Evolutionary conservation across 2,113 vertebrate species (phyloP).

Genomic region (Semicossyphus pulcher): DNA sequence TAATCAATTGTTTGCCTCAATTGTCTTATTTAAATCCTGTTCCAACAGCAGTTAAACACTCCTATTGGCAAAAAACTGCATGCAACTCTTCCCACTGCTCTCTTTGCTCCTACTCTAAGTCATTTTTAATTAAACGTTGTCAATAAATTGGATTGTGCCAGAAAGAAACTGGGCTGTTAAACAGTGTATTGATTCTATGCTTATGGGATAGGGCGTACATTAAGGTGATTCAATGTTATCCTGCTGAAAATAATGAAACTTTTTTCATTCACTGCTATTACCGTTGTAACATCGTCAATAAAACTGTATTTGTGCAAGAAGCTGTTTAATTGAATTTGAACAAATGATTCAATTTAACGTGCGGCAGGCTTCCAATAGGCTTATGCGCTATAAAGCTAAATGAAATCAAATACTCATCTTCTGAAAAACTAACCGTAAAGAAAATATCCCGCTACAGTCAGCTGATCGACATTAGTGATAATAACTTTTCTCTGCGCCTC

Average conservation of each 20-base stretch:
- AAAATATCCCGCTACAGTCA: conserved; percentile 5
- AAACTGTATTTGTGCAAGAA: background rate
- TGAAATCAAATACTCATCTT: conserved; percentile 9
- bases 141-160: conserved; percentile 59
- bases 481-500: conserved; percentile 11
- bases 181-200: background rate
- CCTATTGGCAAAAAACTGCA: background rate
- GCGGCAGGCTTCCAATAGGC: background rate
- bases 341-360: conserved; percentile 6
- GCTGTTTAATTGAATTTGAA: conserved; percentile 15
- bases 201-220: background rate
- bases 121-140: conserved; percentile 49
- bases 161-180: conserved; percentile 22
- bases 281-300: background rate
- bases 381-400: background rate
- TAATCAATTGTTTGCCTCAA: too few species aligned
- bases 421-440: background rate
- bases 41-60: background rate
- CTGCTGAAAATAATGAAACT: conserved; percentile 1
- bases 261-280: background rate
- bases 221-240: background rate
- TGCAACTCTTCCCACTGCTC: conserved; percentile 4
- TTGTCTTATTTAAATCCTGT: too few species aligned
- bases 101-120: conserved; percentile 7
- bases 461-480: conserved; percentile 21